These are phyloP conservation scores for Caenorhabditis brenneri DNA, from an alignment of 1,140 invertebrate species.

Conservation along the genomic window DNA sequence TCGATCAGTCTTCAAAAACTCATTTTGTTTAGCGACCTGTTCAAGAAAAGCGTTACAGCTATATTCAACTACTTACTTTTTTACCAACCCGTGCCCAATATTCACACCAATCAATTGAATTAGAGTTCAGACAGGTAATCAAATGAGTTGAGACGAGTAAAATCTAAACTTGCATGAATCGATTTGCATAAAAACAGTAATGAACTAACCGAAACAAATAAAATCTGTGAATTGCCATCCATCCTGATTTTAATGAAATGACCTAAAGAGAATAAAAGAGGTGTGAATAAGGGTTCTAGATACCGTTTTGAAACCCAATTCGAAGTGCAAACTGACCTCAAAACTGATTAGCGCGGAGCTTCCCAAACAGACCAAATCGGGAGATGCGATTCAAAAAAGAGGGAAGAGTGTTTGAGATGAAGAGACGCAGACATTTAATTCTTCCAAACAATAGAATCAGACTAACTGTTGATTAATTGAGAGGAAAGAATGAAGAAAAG, in stretches of 20 bases:
- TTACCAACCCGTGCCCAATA: constrained; percentile 19
- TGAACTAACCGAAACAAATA: constrained; percentile 14
- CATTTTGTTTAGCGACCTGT: constrained; percentile 20
- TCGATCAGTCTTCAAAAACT: constrained; percentile 33
- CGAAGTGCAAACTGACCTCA: constrained; percentile 22
- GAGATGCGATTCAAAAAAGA: neutral
- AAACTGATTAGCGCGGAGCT: constrained; percentile 42
- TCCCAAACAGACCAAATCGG: constrained; percentile 26
- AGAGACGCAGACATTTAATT: constrained; percentile 1
- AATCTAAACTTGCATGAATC: no score
- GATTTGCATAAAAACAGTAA: neutral
- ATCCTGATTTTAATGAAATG: neutral
- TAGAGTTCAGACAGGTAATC: neutral
- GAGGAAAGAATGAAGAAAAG: neutral
- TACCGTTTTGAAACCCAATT: constrained; percentile 14
- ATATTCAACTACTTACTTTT: neutral
- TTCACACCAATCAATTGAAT: constrained; percentile 36
- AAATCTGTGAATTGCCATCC: neutral
- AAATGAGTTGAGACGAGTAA: neutral
- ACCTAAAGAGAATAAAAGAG: neutral
- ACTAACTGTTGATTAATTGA: neutral
- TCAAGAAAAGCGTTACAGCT: neutral
- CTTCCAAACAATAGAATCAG: constrained; percentile 29
- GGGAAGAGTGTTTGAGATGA: neutral
- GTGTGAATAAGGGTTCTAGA: constrained; percentile 28